Evolutionary conservation across 2,797 vertebrate genomes (phyloP), one percentile per base, ranked within the genome.

Genomic region (Acipenser ruthenus): DNA sequence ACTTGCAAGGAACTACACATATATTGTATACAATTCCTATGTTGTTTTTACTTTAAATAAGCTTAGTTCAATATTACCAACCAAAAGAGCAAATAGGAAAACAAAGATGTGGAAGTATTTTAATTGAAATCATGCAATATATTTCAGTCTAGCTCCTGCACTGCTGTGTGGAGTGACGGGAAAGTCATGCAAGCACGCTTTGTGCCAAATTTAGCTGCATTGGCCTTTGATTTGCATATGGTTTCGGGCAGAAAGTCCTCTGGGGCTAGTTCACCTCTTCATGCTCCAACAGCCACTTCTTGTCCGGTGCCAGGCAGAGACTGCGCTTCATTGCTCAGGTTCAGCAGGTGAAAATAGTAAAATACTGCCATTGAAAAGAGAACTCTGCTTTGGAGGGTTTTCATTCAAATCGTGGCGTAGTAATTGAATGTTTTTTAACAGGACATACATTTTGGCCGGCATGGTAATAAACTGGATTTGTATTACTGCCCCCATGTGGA

Each of bases 391-490:
- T 23, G 23, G 23, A 23, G 23, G 23, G 37, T 60, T 50, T 12
- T 0, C 60, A 48, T 23, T 10, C 9, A 10, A 48, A 7, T 58
- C 13, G 49, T n/a, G 58, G 8, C 47, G 11, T 8, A 9, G 18
- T n/a, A 18, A 6, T n/a, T 12, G 6, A 62, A 8, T 60, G 23
- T 11, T 60, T n/a, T n/a, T 69, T 71, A 10, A 49, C 50, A 90
- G 89, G 87, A 78, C 15, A 85, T 90, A 50, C 62, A 70, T 6
- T 91, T 85, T 74, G 88, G 88, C 1, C 85, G 82, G 18, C 67
- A 84, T 68, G 70, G 84, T 64, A 87, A 88, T 76, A 87, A 87
- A 70, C 73, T 91, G 76, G 88, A 91, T 76, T 73, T 90, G 69
- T 91, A 88, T 75, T 74, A 83, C 69, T 73, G 79, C 11, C 84